These are phyloP conservation scores for Hylaeus anthracinus DNA, from an alignment of 1,140 invertebrate species.

Conservation along the genomic window DNA sequence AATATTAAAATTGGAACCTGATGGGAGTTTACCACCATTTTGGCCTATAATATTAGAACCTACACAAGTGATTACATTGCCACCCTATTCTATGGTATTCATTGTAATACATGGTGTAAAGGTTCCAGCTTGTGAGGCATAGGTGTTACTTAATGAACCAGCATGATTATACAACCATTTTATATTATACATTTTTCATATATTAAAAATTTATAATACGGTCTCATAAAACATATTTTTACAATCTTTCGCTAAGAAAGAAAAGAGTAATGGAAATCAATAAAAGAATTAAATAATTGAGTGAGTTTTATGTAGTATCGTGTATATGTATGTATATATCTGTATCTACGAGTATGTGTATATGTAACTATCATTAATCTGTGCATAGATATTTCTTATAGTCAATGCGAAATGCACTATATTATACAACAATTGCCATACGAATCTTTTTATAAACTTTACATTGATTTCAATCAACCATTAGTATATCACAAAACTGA, in stretches of 20 bases:
- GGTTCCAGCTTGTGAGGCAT: slow-evolving; percentile 63
- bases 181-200: slow-evolving; percentile 12
- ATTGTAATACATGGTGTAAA: slow-evolving; percentile 80
- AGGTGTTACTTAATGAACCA: slow-evolving; percentile 21
- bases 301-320: background rate
- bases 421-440: background rate
- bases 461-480: background rate
- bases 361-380: background rate
- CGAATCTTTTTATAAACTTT: slow-evolving; percentile 17
- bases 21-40: slow-evolving; percentile 81
- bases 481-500: slow-evolving; percentile 24
- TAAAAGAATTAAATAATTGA: background rate
- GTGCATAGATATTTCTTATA: background rate
- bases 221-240: slow-evolving; percentile 14
- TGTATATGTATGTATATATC: background rate
- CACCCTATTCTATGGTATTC: slow-evolving; percentile 84
- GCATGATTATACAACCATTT: background rate
- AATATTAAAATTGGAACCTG: slow-evolving; percentile 77
- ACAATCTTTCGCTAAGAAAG: background rate
- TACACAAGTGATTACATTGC: slow-evolving; percentile 79
- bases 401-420: background rate
- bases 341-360: slow-evolving; percentile 1
- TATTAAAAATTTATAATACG: slow-evolving; percentile 19
- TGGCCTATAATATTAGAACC: slow-evolving; percentile 77
- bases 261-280: background rate